These are phyloP conservation scores for Colistium nudipinnis DNA, from an alignment of 2,113 vertebrate genomes.

Conservation along the genomic window DNA sequence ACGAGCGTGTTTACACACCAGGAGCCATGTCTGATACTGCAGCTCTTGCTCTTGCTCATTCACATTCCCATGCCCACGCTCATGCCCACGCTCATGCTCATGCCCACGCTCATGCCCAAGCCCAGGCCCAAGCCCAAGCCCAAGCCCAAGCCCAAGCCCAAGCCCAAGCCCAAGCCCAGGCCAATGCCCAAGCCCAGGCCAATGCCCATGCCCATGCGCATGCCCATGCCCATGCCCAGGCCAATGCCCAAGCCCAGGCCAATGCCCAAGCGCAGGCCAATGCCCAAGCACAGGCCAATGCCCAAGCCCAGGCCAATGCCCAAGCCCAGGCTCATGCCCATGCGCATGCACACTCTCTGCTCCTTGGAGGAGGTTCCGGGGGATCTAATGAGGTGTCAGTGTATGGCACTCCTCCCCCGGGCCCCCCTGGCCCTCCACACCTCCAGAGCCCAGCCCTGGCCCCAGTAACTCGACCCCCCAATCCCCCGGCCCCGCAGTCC, in stretches of 20 bases:
- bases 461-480: conserved; percentile 74
- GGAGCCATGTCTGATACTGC: conserved; percentile 74
- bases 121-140: conserved; percentile 73
- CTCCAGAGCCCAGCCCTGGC: conserved; percentile 74
- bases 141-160: conserved; percentile 67
- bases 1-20: conserved; percentile 78
- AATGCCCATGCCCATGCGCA: conserved; percentile 74
- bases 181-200: too few relatives aligned
- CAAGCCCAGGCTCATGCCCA: conserved; percentile 75
- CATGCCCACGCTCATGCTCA: conserved; percentile 42
- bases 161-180: conserved; percentile 70
- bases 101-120: conserved; percentile 62
- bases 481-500: conserved; percentile 75
- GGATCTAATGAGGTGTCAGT: conserved; percentile 77
- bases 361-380: conserved; percentile 76
- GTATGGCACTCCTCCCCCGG: conserved; percentile 81
- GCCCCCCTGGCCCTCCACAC: conserved; percentile 71
- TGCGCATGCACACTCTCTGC: conserved; percentile 78
- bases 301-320: conserved; percentile 64
- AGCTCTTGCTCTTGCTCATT: conserved; percentile 79
- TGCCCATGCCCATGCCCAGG: conserved; percentile 67
- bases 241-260: conserved; percentile 48
- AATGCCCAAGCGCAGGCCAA: conserved; percentile 64
- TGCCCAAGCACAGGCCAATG: conserved; percentile 73
- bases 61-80: conserved; percentile 76